Base-by-base conservation (phyloP, 2,888 invertebrate species). In the Hypolimnas misippus region DNA sequence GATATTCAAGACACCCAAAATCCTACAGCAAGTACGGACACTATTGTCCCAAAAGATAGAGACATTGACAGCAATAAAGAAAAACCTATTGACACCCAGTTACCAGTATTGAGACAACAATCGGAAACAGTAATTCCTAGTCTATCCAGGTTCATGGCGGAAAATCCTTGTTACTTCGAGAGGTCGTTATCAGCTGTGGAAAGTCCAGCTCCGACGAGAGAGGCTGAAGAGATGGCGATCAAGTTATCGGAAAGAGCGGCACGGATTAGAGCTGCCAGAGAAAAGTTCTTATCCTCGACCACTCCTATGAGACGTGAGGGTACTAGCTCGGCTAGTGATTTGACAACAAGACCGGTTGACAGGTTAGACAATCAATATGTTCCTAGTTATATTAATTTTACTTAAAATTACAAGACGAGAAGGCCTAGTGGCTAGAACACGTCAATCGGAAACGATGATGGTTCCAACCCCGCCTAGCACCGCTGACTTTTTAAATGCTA, bases 261-360 rank as follows among this genome's bases (percentile, higher is more conserved):
- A n/a, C 94, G 93, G 67, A 84, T 96, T 8, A 93, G 94, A 69
- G 94, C 93, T 62, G 96, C 96, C 0, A 95, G 95, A 74, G 96
- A 96, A 71, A 94, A 94, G 69, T 96, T 96, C 71, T 77, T 96
- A 10, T 89, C 93, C 0, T 89, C 93, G 0, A 82, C 87, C n/a
- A 80, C 79, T 12, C 82, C 87, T 0, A 87, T 90, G 82, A 81
- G 91, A 65, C 74, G 89, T 38, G 90, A 91, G 60, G 89, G 89
- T 0, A 91, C 89, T 0, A 90, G 87, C 68, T 92, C 92, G 5
- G 85, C 89, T 0, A 89, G 81, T 62, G 92, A 92, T 69, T 76
- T 92, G 63, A 25, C 25, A n/a, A 38, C 35, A 12, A 83, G 90
- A 55, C 86, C 89, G 62, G 87, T 82, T 31, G 90, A 92, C 67